A percentile compares a stretch with the other conserved stretches of the same genome.
These are phyloP conservation scores for Xenopus tropicalis DNA, from an alignment of 2,113 vertebrate genomes.

Conservation along the genomic window UCB_Xtro_10.0 CM004445.2:10469501-10470000, in stretches of 20 bases:
- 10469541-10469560: neutral
- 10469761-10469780: conserved; percentile 83
- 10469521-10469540: too few relatives aligned
- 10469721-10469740: conserved; percentile 84
- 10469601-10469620: too few relatives aligned
- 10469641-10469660: neutral
- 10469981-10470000: conserved; percentile 51
- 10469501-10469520: neutral
- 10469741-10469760: conserved; percentile 86
- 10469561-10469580: neutral
- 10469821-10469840: conserved; percentile 68
- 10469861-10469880: conserved; percentile 46
- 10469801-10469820: conserved; percentile 79
- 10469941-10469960: conserved; percentile 62
- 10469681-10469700: neutral
- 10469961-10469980: conserved; percentile 71
- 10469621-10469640: too few relatives aligned
- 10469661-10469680: neutral
- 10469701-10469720: neutral
- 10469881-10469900: conserved; percentile 53
- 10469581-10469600: too few relatives aligned
- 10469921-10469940: conserved; percentile 65
- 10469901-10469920: conserved; percentile 57
- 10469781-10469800: conserved; percentile 87
- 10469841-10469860: conserved; percentile 47